Evolutionary conservation across 2,888 invertebrate species (phyloP).

Genomic region (Esperia sulphurella): DNA sequence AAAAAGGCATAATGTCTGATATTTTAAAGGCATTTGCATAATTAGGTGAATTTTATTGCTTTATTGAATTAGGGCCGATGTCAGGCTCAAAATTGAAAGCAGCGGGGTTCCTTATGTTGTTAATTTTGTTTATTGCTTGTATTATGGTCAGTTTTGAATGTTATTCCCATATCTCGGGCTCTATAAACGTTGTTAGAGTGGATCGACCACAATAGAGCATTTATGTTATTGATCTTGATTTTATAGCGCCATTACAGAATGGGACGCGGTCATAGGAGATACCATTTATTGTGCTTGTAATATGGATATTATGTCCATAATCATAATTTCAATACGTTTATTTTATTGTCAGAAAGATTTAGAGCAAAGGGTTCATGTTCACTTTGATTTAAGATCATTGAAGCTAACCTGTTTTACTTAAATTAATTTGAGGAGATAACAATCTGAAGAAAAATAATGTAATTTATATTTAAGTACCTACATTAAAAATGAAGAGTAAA

Average conservation of each 20-base stretch:
- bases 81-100: constrained; percentile 77
- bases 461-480: too few species aligned
- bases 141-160: constrained; percentile 73
- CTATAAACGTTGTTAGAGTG: constrained; percentile 70
- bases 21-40: constrained; percentile 76
- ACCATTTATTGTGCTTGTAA: constrained; percentile 23
- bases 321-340: constrained; percentile 8
- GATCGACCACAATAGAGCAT: constrained; percentile 66
- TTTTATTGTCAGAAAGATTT: constrained; percentile 8
- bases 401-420: too few species aligned
- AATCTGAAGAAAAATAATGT: too few species aligned
- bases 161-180: constrained; percentile 67
- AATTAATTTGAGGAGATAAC: too few species aligned
- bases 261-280: constrained; percentile 23
- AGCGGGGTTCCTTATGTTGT: constrained; percentile 75
- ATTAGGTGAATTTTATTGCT: constrained; percentile 80
- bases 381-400: too few species aligned
- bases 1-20: constrained; percentile 66
- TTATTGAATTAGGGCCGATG: constrained; percentile 79
- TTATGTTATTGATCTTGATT: constrained; percentile 70
- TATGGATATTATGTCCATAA: constrained; percentile 4
- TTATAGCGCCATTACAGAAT: constrained; percentile 45
- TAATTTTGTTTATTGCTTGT: constrained; percentile 79
- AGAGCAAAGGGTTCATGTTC: constrained; percentile 1
- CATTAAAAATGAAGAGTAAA: too few species aligned